phyloP scores from a whole-genome alignment of 1,140 invertebrate genomes.

The Drosophila ananassae region DNA sequence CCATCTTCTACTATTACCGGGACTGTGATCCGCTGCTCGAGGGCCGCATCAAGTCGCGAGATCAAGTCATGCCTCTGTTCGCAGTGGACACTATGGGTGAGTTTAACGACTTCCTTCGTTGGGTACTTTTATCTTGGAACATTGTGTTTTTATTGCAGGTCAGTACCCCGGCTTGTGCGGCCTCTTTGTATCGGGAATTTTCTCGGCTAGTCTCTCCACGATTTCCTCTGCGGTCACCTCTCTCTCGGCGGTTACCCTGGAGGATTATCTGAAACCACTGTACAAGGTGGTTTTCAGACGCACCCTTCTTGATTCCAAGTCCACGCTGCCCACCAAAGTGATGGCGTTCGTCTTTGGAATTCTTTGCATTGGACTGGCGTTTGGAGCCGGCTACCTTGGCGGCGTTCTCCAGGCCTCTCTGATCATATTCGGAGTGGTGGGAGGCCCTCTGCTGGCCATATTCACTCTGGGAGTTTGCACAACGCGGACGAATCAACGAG shows the following conservation, averaged over 20 bases:
- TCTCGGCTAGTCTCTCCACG: constrained; percentile 92
- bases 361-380: constrained; percentile 89
- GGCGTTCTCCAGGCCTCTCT: constrained; percentile 90
- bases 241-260: constrained; percentile 92
- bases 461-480: constrained; percentile 92
- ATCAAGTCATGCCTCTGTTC: constrained; percentile 90
- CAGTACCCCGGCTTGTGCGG: constrained; percentile 90
- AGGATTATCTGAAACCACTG: constrained; percentile 90
- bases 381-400: constrained; percentile 88
- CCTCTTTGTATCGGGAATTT: constrained; percentile 93
- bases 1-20: constrained; percentile 90
- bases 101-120: not conserved
- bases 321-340: constrained; percentile 86
- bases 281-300: constrained; percentile 80
- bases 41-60: constrained; percentile 85
- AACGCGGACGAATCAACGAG: constrained; percentile 88
- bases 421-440: constrained; percentile 92
- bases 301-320: constrained; percentile 63
- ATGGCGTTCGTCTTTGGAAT: constrained; percentile 89
- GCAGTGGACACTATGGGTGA: constrained; percentile 90
- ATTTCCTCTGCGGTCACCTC: constrained; percentile 94
- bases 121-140: not conserved
- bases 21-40: constrained; percentile 89
- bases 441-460: constrained; percentile 91
- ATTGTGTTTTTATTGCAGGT: constrained; percentile 42